These are phyloP conservation scores for Gallinago paraguaiae DNA, from an alignment of 2,113 vertebrate species.

Conservation along the genomic window DNA sequence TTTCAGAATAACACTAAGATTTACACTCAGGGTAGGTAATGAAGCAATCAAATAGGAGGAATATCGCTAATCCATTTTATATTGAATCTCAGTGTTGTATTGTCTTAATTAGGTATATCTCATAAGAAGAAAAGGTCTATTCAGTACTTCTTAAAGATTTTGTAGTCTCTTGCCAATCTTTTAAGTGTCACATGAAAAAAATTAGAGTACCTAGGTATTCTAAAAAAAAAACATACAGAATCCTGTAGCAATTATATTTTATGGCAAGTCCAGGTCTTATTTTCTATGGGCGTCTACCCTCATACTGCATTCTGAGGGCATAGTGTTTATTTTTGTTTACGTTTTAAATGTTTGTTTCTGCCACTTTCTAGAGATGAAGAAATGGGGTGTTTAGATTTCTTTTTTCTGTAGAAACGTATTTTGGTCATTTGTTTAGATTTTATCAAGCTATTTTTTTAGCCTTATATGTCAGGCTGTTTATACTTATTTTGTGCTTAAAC, in stretches of 20 bases:
- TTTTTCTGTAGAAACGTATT: neutral
- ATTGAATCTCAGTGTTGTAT: neutral
- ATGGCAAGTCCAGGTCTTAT: neutral
- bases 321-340: neutral
- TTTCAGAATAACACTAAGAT: neutral
- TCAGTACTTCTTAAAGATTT: neutral
- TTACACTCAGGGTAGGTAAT: neutral
- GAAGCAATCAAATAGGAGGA: neutral
- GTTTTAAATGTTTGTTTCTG: neutral
- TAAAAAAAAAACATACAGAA: neutral
- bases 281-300: neutral
- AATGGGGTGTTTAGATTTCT: neutral
- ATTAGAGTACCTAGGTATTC: no score
- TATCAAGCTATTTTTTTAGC: neutral
- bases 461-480: neutral
- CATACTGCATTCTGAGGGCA: neutral
- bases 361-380: neutral
- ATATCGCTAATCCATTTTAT: neutral
- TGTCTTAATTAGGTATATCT: neutral
- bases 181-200: neutral
- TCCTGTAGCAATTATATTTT: neutral
- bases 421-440: neutral
- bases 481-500: neutral
- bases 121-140: neutral
- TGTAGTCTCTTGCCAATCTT: neutral